Percentiles rank a stretch among this genome's conserved stretches.
Evolutionary conservation across 2,113 vertebrate species (phyloP).

Genomic region (Tyrannus savana): DNA sequence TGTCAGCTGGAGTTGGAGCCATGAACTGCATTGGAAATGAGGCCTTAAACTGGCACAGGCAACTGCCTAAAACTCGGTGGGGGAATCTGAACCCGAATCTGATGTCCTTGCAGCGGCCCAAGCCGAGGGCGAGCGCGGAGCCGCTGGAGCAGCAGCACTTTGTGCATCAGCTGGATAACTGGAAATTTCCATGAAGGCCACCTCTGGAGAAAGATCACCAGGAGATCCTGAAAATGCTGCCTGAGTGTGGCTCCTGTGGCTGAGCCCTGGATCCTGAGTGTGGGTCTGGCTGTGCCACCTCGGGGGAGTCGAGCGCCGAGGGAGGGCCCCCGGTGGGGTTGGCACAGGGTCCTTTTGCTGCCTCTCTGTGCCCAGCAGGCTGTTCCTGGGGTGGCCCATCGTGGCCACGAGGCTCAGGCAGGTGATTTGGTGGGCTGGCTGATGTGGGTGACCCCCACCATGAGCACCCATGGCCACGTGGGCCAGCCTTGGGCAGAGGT

Average conservation of each 20-base stretch:
- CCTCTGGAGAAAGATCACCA: neutral
- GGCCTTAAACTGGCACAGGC: conserved; percentile 12
- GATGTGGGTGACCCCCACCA: no score
- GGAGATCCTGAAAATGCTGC: neutral
- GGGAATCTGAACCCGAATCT: neutral
- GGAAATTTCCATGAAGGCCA: neutral
- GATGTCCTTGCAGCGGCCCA: neutral
- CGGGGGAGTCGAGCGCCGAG: accelerated
- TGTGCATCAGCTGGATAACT: neutral
- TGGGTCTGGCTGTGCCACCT: neutral
- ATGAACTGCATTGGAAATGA: neutral
- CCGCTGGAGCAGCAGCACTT: neutral
- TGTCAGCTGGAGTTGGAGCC: neutral
- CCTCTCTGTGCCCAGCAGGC: neutral
- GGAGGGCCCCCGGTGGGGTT: neutral
- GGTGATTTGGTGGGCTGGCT: neutral
- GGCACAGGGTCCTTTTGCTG: neutral
- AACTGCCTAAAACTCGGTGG: neutral
- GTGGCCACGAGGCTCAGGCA: accelerated
- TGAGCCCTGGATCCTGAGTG: accelerated
- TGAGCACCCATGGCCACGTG: neutral
- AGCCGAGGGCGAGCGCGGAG: accelerated
- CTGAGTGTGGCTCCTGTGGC: neutral
- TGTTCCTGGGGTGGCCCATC: accelerated
- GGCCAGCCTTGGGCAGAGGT: neutral